Evolutionary conservation across 2,113 vertebrate genomes (phyloP).

Genomic region (Chlorocebus sabaeus): DNA sequence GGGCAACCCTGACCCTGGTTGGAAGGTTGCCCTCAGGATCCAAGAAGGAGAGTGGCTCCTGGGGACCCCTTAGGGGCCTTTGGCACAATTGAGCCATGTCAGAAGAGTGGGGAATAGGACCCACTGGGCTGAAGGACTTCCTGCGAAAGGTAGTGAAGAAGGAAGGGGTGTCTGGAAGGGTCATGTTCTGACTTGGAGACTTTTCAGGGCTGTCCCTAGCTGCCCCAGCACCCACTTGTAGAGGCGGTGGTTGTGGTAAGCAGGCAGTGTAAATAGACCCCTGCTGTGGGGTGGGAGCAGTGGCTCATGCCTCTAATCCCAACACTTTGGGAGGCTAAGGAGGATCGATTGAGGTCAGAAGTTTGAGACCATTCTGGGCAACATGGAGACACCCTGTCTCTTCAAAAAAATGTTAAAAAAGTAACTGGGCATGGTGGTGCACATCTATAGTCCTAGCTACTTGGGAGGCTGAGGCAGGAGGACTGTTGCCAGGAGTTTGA

Average conservation of each 20-base stretch:
- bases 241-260: background rate
- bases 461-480: too few relatives aligned
- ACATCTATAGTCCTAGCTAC: too few relatives aligned
- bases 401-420: too few relatives aligned
- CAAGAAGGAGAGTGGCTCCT: background rate
- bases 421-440: too few relatives aligned
- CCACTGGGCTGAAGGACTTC: background rate
- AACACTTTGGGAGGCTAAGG: too few relatives aligned
- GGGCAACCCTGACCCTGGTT: background rate
- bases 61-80: background rate
- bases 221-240: background rate
- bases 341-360: too few relatives aligned
- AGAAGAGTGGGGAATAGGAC: background rate
- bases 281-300: too few relatives aligned
- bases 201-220: background rate
- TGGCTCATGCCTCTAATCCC: too few relatives aligned
- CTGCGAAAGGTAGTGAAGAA: background rate
- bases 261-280: background rate
- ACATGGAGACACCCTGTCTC: too few relatives aligned
- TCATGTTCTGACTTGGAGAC: background rate
- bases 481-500: too few relatives aligned
- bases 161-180: background rate
- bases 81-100: background rate
- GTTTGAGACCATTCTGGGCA: too few relatives aligned
- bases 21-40: background rate